Conservation (phyloP, 2,113 vertebrate species). For the Phalacrocorax carbo region DNA sequence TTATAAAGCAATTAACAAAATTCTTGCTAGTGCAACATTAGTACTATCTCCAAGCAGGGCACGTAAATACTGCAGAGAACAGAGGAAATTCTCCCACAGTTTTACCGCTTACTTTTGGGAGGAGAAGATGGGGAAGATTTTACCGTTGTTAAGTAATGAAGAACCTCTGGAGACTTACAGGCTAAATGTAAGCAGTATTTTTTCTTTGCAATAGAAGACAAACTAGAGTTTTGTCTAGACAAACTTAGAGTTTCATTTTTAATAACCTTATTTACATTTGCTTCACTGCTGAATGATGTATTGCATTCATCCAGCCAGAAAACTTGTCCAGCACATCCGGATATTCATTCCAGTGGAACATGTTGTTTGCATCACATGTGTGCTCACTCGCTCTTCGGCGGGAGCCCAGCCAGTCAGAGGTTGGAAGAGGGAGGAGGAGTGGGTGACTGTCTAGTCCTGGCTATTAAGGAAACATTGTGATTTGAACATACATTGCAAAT, state of each 20-base stretch:
- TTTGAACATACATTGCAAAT: not conserved
- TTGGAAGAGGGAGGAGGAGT: not conserved
- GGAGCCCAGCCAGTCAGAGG: not conserved
- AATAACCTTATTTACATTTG: not conserved
- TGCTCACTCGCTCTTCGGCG: not conserved
- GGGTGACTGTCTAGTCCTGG: not conserved
- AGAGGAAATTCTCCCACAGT: not conserved
- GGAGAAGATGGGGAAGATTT: not conserved
- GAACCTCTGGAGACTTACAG: not conserved
- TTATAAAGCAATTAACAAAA: not conserved
- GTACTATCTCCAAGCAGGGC: not conserved
- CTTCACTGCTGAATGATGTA: not conserved
- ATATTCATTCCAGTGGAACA: not conserved
- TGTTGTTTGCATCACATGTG: not conserved
- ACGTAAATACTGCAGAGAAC: not conserved
- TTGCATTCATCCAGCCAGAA: not conserved
- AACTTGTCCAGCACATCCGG: not conserved
- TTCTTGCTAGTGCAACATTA: not conserved
- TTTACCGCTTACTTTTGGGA: not conserved
- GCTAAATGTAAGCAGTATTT: not conserved
- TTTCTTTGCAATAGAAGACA: not conserved
- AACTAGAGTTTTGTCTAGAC: not conserved
- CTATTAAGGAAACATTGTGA: not conserved
- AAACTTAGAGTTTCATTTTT: not conserved
- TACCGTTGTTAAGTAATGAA: not conserved